A percentile compares a stretch with the other conserved stretches of the same genome.
Evolutionary conservation across 2,797 vertebrate genomes (phyloP).

Genomic region (Cygnus olor): DNA sequence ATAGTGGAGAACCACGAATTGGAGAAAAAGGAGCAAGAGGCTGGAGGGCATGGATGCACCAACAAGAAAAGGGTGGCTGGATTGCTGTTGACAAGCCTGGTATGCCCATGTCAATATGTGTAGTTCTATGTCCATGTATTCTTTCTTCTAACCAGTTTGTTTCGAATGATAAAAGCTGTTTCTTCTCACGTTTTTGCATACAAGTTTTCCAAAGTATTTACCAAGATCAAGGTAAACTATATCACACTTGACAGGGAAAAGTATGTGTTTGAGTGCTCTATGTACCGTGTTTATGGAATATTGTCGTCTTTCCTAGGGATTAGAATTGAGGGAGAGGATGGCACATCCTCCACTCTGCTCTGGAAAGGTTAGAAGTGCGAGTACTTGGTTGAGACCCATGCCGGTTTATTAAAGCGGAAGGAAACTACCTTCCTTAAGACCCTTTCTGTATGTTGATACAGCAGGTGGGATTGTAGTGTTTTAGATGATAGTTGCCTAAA

Average conservation of each 20-base stretch:
- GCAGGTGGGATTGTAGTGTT: not conserved
- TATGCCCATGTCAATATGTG: slow-evolving; percentile 34
- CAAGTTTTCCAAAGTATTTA: not conserved
- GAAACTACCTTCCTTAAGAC: not conserved
- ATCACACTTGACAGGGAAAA: not conserved
- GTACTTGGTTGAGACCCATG: accelerated
- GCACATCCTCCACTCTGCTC: not conserved
- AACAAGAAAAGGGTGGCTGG: slow-evolving; percentile 96
- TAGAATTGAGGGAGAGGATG: not conserved
- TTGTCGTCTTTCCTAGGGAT: not conserved
- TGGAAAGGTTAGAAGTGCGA: not conserved
- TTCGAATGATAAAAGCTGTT: not conserved
- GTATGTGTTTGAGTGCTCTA: not conserved
- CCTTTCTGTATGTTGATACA: not conserved
- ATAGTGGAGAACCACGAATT: slow-evolving; percentile 92
- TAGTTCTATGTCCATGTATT: accelerated
- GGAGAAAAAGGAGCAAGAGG: slow-evolving; percentile 92
- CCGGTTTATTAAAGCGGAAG: not conserved
- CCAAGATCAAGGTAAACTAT: not conserved
- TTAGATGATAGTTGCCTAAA: not conserved
- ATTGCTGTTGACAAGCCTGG: slow-evolving; percentile 83
- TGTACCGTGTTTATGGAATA: not conserved
- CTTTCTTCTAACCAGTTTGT: not conserved
- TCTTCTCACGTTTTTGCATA: not conserved
- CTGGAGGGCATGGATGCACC: slow-evolving; percentile 96